phyloP scores from a whole-genome alignment of 1,140 invertebrate genomes.

The Heterodera carotae region DNA sequence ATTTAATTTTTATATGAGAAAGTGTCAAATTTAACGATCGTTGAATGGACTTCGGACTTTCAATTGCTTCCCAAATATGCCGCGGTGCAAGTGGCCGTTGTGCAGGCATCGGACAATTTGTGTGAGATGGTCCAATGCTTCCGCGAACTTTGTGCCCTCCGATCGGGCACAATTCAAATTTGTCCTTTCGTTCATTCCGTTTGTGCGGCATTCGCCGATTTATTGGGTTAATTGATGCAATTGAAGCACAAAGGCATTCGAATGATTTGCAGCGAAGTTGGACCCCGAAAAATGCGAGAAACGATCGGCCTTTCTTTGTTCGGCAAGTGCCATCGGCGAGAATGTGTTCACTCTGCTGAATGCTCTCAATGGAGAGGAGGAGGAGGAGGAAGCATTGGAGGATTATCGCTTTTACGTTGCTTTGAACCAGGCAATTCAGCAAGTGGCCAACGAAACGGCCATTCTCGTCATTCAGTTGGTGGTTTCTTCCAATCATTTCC shows the following conservation, averaged over 20 bases:
- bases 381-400: conserved; percentile 16
- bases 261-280: conserved; percentile 12
- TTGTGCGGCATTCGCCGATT: not conserved
- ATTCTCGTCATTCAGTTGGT: conserved; percentile 33
- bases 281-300: conserved; percentile 27
- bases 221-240: not conserved
- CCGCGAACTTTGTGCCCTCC: not conserved
- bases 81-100: not conserved
- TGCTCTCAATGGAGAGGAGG: conserved; percentile 13
- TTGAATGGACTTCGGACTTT: conserved; percentile 29
- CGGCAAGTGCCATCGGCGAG: conserved; percentile 37
- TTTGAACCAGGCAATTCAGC: conserved; percentile 33
- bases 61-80: conserved; percentile 13
- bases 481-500: not conserved
- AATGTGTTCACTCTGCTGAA: conserved; percentile 31
- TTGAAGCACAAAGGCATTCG: conserved; percentile 17
- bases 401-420: conserved; percentile 20
- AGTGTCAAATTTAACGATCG: not conserved
- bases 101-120: conserved; percentile 7
- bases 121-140: conserved; percentile 9
- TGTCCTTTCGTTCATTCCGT: not conserved
- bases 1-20: not conserved
- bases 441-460: conserved; percentile 34
- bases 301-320: conserved; percentile 31
- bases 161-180: not conserved